A percentile compares a stretch with the other conserved stretches of the same genome.
These are phyloP conservation scores for Cloeon dipterum DNA, from an alignment of 2,888 invertebrate species.

Conservation along the genomic window DNA sequence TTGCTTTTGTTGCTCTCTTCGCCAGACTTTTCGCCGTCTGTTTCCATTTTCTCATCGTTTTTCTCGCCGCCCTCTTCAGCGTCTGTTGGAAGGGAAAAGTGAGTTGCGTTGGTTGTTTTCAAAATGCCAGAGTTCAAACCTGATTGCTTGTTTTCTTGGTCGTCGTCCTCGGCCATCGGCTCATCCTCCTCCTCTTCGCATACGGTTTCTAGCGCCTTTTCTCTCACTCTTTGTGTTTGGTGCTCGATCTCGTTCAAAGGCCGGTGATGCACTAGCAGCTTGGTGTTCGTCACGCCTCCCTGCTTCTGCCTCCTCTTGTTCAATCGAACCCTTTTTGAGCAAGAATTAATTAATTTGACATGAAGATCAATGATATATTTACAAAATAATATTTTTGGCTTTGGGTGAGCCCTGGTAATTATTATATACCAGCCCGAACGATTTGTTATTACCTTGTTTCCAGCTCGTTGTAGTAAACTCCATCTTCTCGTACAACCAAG, in stretches of 20 bases:
- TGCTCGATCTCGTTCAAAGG: constrained; percentile 66
- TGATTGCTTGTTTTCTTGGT: constrained; percentile 11
- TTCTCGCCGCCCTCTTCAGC: constrained; percentile 5
- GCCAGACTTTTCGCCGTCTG: constrained; percentile 5
- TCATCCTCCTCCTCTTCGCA: constrained; percentile 41
- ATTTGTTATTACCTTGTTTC: constrained; percentile 52
- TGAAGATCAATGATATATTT: background rate
- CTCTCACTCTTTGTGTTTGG: constrained; percentile 62
- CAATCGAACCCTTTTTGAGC: constrained; percentile 77
- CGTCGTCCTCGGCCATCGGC: constrained; percentile 21
- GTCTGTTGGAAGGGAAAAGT: too few species aligned
- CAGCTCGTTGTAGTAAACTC: constrained; percentile 83
- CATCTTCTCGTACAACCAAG: constrained; percentile 73
- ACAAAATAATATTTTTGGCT: background rate
- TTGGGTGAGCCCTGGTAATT: too few species aligned
- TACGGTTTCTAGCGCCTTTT: constrained; percentile 71
- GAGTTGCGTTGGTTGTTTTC: too few species aligned
- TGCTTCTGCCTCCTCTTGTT: constrained; percentile 73
- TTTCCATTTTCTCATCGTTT: background rate
- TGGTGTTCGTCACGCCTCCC: constrained; percentile 44
- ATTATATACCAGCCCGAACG: background rate
- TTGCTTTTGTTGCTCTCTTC: constrained; percentile 7
- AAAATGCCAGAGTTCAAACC: constrained; percentile 15
- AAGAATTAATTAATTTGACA: too few species aligned
- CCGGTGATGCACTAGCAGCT: constrained; percentile 74